Evolutionary conservation across 2,113 vertebrate genomes (phyloP).

Genomic region (Engraulis encrasicolus): DNA sequence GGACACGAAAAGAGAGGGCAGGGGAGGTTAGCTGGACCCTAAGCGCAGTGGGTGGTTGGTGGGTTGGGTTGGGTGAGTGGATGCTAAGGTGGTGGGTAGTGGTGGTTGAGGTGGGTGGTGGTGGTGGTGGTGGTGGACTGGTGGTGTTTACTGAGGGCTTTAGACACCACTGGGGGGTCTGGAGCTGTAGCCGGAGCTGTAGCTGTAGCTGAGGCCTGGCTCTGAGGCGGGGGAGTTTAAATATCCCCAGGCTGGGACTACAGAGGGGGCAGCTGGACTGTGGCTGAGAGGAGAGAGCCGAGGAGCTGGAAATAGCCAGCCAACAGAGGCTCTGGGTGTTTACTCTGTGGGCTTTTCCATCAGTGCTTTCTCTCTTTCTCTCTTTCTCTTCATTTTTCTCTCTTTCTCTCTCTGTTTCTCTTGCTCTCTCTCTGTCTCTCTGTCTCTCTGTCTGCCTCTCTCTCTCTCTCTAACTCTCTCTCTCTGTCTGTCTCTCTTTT

Average conservation of each 20-base stretch:
- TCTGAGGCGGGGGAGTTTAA: conserved; percentile 42
- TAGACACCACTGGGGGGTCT: conserved; percentile 32
- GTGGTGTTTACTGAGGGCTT: conserved; percentile 47
- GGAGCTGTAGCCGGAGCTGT: too few species aligned
- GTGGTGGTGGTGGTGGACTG: background rate
- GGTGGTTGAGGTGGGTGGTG: conserved; percentile 15
- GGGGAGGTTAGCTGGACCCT: conserved; percentile 44
- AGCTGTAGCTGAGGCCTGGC: conserved; percentile 33
- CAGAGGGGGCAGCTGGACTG: conserved; percentile 49
- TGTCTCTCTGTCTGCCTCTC: conserved; percentile 23
- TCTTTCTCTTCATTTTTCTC: conserved; percentile 16
- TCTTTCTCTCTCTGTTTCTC: background rate
- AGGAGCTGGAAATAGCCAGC: conserved; percentile 20
- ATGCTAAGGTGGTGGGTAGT: conserved; percentile 28
- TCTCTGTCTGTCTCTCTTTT: conserved; percentile 25
- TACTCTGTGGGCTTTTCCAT: conserved; percentile 46
- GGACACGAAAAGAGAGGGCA: background rate
- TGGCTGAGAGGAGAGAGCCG: conserved; percentile 38
- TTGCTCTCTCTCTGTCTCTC: conserved; percentile 17
- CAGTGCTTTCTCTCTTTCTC: conserved; percentile 1
- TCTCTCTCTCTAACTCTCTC: conserved; percentile 25
- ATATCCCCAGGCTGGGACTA: conserved; percentile 50
- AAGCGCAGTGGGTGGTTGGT: background rate
- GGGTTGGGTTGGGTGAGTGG: too few species aligned
- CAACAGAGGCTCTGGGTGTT: conserved; percentile 28